Base-by-base conservation (phyloP, 2,113 vertebrate species). In the Hepsetus odoe region DNA sequence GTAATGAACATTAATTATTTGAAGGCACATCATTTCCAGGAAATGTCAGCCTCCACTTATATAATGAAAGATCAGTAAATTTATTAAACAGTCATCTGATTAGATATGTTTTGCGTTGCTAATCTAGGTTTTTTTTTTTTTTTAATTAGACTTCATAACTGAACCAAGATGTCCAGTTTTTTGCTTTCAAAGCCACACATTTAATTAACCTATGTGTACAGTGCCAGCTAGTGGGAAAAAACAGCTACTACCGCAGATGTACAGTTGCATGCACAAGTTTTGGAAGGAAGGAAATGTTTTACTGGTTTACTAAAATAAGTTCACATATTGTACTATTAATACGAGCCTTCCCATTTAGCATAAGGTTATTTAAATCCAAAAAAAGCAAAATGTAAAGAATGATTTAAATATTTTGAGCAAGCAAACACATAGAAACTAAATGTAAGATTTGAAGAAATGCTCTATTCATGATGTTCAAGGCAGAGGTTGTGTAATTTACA, bases 151-250 rank as follows among this genome's bases (percentile, higher is more conserved):
- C 4, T 22, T 49, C 8, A 49, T 20, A 18, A 11, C 9, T 2
- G 40, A 49, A 49, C 12, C 6, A 7, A 51, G 4, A 56, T 40
- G 22, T 1, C 1, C 44, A 44, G 4, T 26, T 62, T 0, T 38
- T n/a, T 4, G 2, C 35, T 18, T 28, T 16, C 24, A 44, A 32
- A 20, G n/a, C 18, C 9, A 30, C 11, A 33, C 11, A 59, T 24
- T 14, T 53, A n/a, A n/a, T n/a, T 71, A 35, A 71, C 33, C 49
- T 58, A 42, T 13, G 74, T 20, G 1, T 67, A 68, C 53, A 5
- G 24, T 55, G 49, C 66, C 61, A 67, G 16, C 77, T 80, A 61
- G 77, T 68, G 82, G 72, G 67, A 22, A 68, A 22, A n/a, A 24
- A 13, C 16, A 59, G 62, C 42, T 55, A 46, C 2, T 74, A 18